Base-by-base conservation (phyloP, 2,797 vertebrate genomes). In the Gobionotothen gibberifrons region DNA sequence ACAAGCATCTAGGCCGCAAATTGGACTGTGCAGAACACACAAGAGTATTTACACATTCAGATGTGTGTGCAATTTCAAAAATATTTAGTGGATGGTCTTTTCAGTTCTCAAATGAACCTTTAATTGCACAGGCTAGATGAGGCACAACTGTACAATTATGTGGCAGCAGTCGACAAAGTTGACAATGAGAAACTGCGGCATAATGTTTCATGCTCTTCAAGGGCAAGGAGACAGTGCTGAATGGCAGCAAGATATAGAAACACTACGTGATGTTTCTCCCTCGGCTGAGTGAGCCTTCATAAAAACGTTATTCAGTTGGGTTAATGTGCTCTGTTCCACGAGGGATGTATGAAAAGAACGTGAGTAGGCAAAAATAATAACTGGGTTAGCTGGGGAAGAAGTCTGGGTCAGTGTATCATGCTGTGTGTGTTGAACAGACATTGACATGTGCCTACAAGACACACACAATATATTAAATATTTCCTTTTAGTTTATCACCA, bases 161-260 rank as follows among this genome's bases (percentile, higher is more conserved):
- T 47, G 47, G 70, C 63, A 58, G 67, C 55, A 65, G 29, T 67
- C 44, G 51, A 74, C 53, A 44, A 73, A 51, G 55, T 85, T 67
- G 67, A 64, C 58, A 74, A 42, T 39, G 49, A 81, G 49, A 74
- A 74, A 56, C 59, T 58, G 63, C 52, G 65, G 61, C 43, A 75
- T 66, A 80, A 82, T 61, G 52, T 64, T 40, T 75, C 54, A 54
- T 52, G 57, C 16, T 75, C 55, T n/a, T 76, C 54, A 85, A 89
- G 75, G 74, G 81, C 70, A 82, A 88, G 73, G 59, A 85, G 78
- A 79, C 57, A 80, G 46, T 53, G 71, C 72, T 82, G 79, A 88
- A 87, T 40, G 59, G 71, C 32, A 85, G 72, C 49, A 69, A 75
- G 78, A 51, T 5, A 36, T 8, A 0, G 26, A 84, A 26, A 74